phyloP scores from a whole-genome alignment of 2,113 vertebrate species.

The Poeciliopsis turrubarensis region DNA sequence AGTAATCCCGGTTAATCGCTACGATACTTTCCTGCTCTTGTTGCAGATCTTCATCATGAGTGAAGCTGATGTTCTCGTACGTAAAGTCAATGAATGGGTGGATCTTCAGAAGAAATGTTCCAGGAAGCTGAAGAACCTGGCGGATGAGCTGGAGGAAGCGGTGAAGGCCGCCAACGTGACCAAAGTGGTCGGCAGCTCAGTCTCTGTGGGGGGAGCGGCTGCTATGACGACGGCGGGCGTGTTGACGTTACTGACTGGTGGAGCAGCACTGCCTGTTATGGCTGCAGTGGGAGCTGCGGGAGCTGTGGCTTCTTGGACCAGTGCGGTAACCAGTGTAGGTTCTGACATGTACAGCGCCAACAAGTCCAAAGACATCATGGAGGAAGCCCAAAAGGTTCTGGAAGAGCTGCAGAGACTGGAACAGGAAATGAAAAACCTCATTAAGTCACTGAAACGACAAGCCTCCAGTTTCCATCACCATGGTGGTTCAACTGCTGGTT shows the following conservation, averaged over 20 bases:
- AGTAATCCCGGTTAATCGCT: too few species aligned
- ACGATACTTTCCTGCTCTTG: background rate
- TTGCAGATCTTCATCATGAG: background rate
- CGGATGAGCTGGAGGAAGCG: background rate
- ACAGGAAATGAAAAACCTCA: background rate
- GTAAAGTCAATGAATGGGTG: background rate
- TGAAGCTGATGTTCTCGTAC: background rate
- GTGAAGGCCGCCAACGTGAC: background rate
- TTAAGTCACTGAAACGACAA: background rate
- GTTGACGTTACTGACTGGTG: background rate
- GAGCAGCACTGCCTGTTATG: background rate
- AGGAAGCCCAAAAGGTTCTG: background rate
- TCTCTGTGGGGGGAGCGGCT: conserved; percentile 4
- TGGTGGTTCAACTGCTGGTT: too few species aligned
- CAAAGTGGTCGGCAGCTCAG: conserved; percentile 7
- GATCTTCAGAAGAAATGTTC: background rate
- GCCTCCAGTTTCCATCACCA: background rate
- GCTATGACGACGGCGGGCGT: background rate
- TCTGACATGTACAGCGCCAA: background rate
- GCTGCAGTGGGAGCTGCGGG: background rate
- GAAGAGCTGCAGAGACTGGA: background rate
- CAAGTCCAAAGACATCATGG: background rate
- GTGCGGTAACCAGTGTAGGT: background rate
- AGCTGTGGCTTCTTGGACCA: background rate
- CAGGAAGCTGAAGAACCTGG: background rate